Evolutionary conservation across 1,140 invertebrate genomes (phyloP).

Genomic region (Patella vulgata): DNA sequence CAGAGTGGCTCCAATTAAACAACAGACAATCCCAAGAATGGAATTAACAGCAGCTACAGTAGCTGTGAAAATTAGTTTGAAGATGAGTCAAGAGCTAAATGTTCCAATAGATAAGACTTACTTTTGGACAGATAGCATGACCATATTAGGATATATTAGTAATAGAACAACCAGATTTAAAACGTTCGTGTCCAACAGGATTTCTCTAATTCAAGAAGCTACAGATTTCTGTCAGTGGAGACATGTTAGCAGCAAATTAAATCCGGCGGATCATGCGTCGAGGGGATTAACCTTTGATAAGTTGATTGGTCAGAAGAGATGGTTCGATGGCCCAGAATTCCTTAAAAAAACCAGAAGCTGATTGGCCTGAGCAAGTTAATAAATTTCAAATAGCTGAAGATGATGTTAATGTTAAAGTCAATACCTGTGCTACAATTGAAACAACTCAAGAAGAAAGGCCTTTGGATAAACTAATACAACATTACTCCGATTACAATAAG

Average conservation of each 20-base stretch:
- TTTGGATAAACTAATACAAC: background rate
- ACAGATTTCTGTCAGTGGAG: constrained; percentile 22
- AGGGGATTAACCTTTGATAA: constrained; percentile 23
- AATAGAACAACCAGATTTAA: constrained; percentile 22
- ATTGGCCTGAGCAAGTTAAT: background rate
- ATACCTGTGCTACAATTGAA: background rate
- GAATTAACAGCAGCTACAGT: constrained; percentile 31
- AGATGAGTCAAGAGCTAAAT: constrained; percentile 17
- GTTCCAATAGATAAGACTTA: constrained; percentile 1
- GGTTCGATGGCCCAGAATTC: constrained; percentile 36
- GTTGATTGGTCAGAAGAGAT: constrained; percentile 15
- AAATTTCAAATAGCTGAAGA: constrained; percentile 4
- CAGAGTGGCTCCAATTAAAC: constrained; percentile 26
- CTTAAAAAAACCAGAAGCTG: constrained; percentile 15
- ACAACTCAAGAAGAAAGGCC: background rate
- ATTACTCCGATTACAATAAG: constrained; percentile 8
- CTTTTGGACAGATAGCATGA: constrained; percentile 35
- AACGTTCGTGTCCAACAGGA: constrained; percentile 17
- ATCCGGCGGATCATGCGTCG: constrained; percentile 19
- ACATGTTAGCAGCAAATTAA: constrained; percentile 15
- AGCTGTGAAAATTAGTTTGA: constrained; percentile 20
- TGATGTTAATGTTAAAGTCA: constrained; percentile 24
- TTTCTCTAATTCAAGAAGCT: constrained; percentile 21
- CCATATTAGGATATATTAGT: constrained; percentile 24
- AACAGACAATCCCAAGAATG: constrained; percentile 27